phyloP scores from a whole-genome alignment of 2,888 invertebrate genomes.

The Camptogramma bilineatum region DNA sequence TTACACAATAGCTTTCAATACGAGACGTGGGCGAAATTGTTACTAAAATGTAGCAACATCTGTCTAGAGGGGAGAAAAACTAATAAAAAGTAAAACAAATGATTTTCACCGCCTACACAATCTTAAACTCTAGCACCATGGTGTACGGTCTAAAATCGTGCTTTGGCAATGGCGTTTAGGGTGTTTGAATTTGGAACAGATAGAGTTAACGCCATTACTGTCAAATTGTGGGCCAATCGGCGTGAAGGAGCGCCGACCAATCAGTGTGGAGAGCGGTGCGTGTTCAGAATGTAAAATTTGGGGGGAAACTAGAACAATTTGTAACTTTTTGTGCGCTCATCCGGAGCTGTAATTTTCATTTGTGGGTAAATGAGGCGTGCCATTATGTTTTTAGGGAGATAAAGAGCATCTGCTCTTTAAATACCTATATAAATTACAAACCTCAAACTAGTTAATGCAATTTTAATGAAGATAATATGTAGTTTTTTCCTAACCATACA shows the following conservation, averaged over 20 bases:
- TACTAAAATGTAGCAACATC: slow-evolving; percentile 85
- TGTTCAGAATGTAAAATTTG: slow-evolving; percentile 80
- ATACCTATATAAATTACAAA: neutral
- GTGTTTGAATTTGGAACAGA: slow-evolving; percentile 44
- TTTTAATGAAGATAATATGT: neutral
- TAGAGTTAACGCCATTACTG: slow-evolving; percentile 83
- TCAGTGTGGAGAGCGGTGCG: slow-evolving; percentile 63
- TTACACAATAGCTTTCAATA: slow-evolving; percentile 77
- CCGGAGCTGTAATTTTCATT: slow-evolving; percentile 57
- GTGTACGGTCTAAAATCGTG: slow-evolving; percentile 14
- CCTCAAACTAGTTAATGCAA: slow-evolving; percentile 26
- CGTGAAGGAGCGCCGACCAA: slow-evolving; percentile 69
- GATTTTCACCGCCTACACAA: slow-evolving; percentile 18
- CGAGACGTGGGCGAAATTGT: slow-evolving; percentile 83
- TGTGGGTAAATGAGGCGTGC: slow-evolving; percentile 50
- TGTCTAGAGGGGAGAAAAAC: slow-evolving; percentile 72
- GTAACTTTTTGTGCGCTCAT: slow-evolving; percentile 70
- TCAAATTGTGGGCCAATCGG: slow-evolving; percentile 83
- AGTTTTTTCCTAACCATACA: no score
- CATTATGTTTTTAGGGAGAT: slow-evolving; percentile 40
- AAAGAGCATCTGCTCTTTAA: slow-evolving; percentile 33
- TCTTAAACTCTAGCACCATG: slow-evolving; percentile 14
- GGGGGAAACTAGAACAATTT: slow-evolving; percentile 77
- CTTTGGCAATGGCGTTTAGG: slow-evolving; percentile 23
- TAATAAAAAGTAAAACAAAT: slow-evolving; percentile 34